These are phyloP conservation scores for Sitophilus oryzae DNA, from an alignment of 1,140 invertebrate species.

Conservation along the genomic window DNA sequence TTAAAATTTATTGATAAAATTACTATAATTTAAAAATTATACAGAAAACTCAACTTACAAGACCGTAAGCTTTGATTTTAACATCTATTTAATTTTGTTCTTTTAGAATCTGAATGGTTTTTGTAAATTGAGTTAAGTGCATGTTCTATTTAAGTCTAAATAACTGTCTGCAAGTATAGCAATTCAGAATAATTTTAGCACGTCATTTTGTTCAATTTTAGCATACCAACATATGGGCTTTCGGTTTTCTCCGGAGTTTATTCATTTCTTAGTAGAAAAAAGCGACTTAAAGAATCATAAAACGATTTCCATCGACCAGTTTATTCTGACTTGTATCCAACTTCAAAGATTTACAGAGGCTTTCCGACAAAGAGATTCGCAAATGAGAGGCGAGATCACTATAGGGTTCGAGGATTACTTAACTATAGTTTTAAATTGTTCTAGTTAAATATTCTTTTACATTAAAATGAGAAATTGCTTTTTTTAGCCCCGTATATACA, in stretches of 20 bases:
- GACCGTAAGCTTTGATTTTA: no score
- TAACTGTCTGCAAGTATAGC: no score
- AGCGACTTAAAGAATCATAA: constrained; percentile 56
- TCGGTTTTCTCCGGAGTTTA: constrained; percentile 71
- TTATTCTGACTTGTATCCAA: constrained; percentile 82
- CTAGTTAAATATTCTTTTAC: constrained; percentile 39
- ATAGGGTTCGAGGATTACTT: constrained; percentile 85
- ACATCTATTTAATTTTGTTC: no score
- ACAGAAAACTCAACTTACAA: no score
- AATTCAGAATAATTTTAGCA: no score
- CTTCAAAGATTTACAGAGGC: constrained; percentile 81
- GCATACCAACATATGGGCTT: constrained; percentile 87
- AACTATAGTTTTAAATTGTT: constrained; percentile 64
- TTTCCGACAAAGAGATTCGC: constrained; percentile 66
- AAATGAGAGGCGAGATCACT: constrained; percentile 68
- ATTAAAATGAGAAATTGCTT: neutral
- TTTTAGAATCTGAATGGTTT: no score
- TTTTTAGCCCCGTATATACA: constrained; percentile 7
- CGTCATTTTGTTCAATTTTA: constrained; percentile 47
- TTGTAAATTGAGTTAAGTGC: no score
- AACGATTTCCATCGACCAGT: constrained; percentile 75
- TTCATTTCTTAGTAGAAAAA: constrained; percentile 64
- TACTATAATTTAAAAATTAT: no score
- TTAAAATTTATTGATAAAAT: no score
- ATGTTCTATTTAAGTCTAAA: no score